phyloP scores from a whole-genome alignment of 2,888 invertebrate species.

The Tetranychus truncatus region DNA sequence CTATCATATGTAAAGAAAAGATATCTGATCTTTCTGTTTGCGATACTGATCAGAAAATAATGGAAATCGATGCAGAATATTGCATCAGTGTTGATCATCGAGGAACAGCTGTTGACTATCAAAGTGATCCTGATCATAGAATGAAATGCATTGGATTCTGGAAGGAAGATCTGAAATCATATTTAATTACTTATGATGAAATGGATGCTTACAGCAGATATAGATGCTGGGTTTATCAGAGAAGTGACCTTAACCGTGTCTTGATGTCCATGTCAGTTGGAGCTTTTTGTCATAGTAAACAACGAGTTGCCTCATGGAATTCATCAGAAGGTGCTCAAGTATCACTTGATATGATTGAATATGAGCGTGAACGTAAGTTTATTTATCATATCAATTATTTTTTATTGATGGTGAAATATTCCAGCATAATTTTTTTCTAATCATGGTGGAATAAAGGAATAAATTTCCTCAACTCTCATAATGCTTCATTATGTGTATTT shows the following conservation, averaged over 20 bases:
- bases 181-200: conserved; percentile 85
- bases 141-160: conserved; percentile 94
- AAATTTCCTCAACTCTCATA: neutral
- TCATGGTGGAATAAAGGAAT: conserved; percentile 5
- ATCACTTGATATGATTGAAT: conserved; percentile 70
- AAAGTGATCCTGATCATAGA: conserved; percentile 84
- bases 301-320: conserved; percentile 72
- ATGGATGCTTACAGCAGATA: conserved; percentile 86
- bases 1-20: conserved; percentile 74
- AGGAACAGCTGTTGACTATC: conserved; percentile 83
- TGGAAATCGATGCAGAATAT: conserved; percentile 82
- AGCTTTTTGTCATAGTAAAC: conserved; percentile 69
- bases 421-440: conserved; percentile 3
- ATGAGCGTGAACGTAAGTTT: conserved; percentile 63
- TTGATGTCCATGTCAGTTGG: conserved; percentile 69
- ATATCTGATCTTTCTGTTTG: conserved; percentile 91
- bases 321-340: conserved; percentile 71
- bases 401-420: neutral
- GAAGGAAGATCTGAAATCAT: conserved; percentile 92
- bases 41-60: conserved; percentile 79
- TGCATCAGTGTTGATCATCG: conserved; percentile 89
- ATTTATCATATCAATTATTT: neutral
- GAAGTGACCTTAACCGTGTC: conserved; percentile 75
- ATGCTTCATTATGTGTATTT: neutral
- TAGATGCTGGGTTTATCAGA: conserved; percentile 92